Evolutionary conservation across 2,113 vertebrate species (phyloP), one percentile per base, ranked within the genome.

Genomic region (Ictalurus punctatus): DNA sequence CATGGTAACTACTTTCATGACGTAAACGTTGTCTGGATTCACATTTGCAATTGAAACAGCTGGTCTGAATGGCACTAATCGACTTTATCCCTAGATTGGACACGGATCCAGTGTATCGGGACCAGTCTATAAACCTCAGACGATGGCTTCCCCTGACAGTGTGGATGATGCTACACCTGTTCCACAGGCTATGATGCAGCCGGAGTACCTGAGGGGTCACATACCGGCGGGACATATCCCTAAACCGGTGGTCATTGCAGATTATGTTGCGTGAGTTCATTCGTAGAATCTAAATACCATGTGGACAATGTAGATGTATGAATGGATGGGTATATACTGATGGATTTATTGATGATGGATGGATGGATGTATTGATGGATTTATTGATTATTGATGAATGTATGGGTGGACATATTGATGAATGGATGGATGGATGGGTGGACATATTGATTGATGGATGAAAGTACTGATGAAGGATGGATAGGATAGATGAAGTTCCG

Each of bases 171-270:
- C 84, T 0, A 63, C 21, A 3, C 10, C 3, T 6, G 86, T 83
- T 19, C 91, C 85, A 88, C 83, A 93, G 19, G 30, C 92, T 67
- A 94, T 95, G 90, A 79, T 93, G 92, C 96, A 96, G 92, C 96
- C 97, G 0, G 97, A 98, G 89, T 94, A 97, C 1, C 94, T 97
- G 48, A 96, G 95, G 87, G 96, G 97, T 34, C 96, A 97, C 92
- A 99, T 99, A 69, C 98, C 98, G 7, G 92, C 97, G 0, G 98
- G 98, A 56, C 96, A 99, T 94, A 99, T 98, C 91, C 98, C 98
- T 10, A 99, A 98, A 90, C 98, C 98, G 8, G 95, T 98, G 9
- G 93, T 99, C 84, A 97, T 99, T 94, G 97, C 98, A 0, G 98
- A 99, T 92, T 99, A 99, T 4, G 94, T 99, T 81, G 96, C 96